phyloP scores from a whole-genome alignment of 2,888 invertebrate genomes.

The Drosophila subquinaria region DNA sequence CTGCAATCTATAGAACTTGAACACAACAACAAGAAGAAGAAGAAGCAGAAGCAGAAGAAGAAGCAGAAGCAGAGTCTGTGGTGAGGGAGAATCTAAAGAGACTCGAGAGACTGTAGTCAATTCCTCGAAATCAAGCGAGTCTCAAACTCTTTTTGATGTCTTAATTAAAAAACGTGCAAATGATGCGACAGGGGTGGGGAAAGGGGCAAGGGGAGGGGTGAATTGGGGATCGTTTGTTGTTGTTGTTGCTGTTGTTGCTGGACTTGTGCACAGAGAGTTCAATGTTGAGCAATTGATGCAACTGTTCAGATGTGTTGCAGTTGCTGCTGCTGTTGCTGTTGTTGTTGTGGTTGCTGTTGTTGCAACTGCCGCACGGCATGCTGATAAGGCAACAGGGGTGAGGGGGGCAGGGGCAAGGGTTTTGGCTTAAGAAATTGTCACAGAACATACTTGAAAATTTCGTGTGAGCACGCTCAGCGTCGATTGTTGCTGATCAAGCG shows the following conservation, averaged over 20 bases:
- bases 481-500: slow-evolving; percentile 73
- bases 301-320: slow-evolving; percentile 80
- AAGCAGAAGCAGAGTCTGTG: background rate
- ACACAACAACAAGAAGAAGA: slow-evolving; percentile 42
- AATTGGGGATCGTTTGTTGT: slow-evolving; percentile 5
- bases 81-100: background rate
- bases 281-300: slow-evolving; percentile 83
- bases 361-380: slow-evolving; percentile 69
- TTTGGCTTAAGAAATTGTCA: slow-evolving; percentile 68
- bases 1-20: slow-evolving; percentile 70
- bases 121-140: slow-evolving; percentile 80
- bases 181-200: slow-evolving; percentile 55
- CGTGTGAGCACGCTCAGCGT: slow-evolving; percentile 81
- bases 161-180: slow-evolving; percentile 82
- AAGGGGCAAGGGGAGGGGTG: slow-evolving; percentile 1
- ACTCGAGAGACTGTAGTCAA: slow-evolving; percentile 59
- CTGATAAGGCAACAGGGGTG: slow-evolving; percentile 56
- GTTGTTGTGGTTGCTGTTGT: slow-evolving; percentile 43
- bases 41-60: slow-evolving; percentile 21
- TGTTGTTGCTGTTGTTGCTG: background rate
- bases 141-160: slow-evolving; percentile 82
- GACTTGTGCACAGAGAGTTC: slow-evolving; percentile 70
- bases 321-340: slow-evolving; percentile 42
- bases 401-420: slow-evolving; percentile 22
- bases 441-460: slow-evolving; percentile 78